These are phyloP conservation scores for Macrobrachium rosenbergii DNA, from an alignment of 1,140 invertebrate genomes.

Conservation along the genomic window DNA sequence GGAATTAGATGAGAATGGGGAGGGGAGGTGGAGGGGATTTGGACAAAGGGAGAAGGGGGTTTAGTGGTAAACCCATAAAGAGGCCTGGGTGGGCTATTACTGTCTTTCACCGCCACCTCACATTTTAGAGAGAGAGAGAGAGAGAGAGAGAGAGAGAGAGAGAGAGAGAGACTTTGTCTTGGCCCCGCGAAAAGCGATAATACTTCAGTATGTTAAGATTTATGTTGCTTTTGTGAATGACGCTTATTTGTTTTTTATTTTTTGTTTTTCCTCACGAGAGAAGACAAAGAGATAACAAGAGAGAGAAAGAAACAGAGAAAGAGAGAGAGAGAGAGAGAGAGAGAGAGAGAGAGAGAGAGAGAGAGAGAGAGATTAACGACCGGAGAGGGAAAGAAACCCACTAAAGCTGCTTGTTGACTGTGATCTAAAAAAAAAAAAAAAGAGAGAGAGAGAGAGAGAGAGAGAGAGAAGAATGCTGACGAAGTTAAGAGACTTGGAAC, in stretches of 20 bases:
- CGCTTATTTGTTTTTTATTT: no score
- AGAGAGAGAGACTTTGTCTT: not conserved
- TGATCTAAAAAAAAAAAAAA: no score
- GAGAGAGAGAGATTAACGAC: not conserved
- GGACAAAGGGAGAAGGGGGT: not conserved
- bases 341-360: not conserved
- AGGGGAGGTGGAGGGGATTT: not conserved
- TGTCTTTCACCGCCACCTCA: no score
- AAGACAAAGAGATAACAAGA: not conserved
- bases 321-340: not conserved
- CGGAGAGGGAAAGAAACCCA: not conserved
- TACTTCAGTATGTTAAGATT: no score
- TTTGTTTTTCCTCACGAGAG: no score
- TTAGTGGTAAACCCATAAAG: not conserved
- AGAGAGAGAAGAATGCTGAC: not conserved
- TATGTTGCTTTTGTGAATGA: no score
- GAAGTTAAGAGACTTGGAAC: not conserved
- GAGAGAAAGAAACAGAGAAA: not conserved
- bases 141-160: not conserved
- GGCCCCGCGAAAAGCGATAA: no score
- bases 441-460: no score
- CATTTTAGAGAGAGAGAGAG: not conserved
- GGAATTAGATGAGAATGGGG: no score
- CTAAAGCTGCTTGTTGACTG: no score
- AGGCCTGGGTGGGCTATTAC: not conserved